phyloP scores from a whole-genome alignment of 2,888 invertebrate species.

The Leptothorax acervorum region DNA sequence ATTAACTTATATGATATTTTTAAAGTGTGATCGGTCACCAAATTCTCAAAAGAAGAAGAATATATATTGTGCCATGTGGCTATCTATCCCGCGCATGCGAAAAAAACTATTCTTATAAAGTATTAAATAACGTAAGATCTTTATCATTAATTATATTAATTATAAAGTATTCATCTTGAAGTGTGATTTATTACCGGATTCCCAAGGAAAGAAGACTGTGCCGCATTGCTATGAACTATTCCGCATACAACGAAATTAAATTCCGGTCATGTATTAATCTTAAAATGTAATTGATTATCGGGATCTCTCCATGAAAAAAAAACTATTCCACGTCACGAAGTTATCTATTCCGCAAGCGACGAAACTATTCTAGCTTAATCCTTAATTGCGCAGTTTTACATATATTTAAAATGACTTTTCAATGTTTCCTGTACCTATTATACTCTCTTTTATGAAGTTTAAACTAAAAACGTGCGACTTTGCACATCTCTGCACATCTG shows the following conservation, averaged over 20 bases:
- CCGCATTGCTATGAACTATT: not conserved
- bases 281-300: too few relatives aligned
- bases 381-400: too few relatives aligned
- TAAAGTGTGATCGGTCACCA: not conserved
- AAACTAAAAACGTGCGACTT: too few relatives aligned
- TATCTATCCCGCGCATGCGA: not conserved
- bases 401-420: too few relatives aligned
- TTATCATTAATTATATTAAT: not conserved
- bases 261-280: not conserved
- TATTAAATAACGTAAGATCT: not conserved
- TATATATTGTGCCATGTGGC: too few relatives aligned
- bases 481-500: too few relatives aligned
- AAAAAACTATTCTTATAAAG: not conserved
- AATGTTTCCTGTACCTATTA: too few relatives aligned
- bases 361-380: too few relatives aligned
- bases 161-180: not conserved
- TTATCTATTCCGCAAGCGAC: not conserved
- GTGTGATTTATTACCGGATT: too few relatives aligned
- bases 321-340: not conserved
- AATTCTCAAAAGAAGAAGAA: not conserved
- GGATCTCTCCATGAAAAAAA: not conserved
- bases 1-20: too few relatives aligned
- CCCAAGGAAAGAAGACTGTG: not conserved
- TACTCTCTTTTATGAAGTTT: too few relatives aligned
- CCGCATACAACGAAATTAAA: not conserved